Evolutionary conservation across 1,140 invertebrate genomes (phyloP).

Genomic region (Melipona quadrifasciata): DNA sequence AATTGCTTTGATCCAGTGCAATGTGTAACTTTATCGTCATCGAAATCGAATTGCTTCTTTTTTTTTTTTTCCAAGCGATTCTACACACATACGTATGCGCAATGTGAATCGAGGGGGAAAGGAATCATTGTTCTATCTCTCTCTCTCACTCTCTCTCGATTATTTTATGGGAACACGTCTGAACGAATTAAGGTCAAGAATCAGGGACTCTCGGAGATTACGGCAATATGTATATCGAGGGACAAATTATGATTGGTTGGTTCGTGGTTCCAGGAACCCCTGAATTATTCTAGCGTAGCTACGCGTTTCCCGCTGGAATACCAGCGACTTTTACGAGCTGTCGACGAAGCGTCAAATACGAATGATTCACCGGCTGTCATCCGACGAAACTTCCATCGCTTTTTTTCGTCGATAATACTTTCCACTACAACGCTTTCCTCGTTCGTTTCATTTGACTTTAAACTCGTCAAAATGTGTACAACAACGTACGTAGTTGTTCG

Average conservation of each 20-base stretch:
- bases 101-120: constrained; percentile 18
- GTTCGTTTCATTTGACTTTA: not conserved
- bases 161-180: constrained; percentile 33
- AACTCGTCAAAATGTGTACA: not conserved
- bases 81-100: not conserved
- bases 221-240: constrained; percentile 34
- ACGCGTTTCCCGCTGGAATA: constrained; percentile 49
- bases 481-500: no score
- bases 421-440: not conserved
- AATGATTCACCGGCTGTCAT: constrained; percentile 44
- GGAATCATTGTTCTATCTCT: constrained; percentile 14
- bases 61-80: not conserved
- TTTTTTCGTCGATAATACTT: not conserved
- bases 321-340: constrained; percentile 39
- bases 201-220: constrained; percentile 22
- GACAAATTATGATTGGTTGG: constrained; percentile 47
- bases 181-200: constrained; percentile 37
- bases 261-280: constrained; percentile 58
- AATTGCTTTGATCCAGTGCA: no score
- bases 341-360: constrained; percentile 27
- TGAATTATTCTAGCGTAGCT: constrained; percentile 56
- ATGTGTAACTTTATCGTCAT: not conserved
- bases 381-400: constrained; percentile 2
- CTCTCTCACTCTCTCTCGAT: constrained; percentile 1
- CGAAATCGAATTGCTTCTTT: not conserved